Conservation (phyloP, 2,113 vertebrate species). For the Notarius lentiginosus region DNA sequence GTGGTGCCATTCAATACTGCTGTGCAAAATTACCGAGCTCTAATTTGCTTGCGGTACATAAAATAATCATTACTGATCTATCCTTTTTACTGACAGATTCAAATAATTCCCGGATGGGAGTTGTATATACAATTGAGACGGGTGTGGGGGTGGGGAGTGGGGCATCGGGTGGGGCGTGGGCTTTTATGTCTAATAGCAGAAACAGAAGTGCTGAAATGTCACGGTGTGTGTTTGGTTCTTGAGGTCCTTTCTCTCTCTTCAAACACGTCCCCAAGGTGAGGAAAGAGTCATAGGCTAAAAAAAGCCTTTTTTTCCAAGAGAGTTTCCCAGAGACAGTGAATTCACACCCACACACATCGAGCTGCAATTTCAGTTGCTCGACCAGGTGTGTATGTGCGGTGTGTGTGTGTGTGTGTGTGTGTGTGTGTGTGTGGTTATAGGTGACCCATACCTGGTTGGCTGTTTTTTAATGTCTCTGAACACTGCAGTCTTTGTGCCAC, state of each 20-base stretch:
- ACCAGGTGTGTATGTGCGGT: conserved; percentile 59
- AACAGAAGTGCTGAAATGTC: conserved; percentile 58
- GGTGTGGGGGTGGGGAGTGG: not conserved
- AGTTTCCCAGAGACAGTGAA: conserved; percentile 34
- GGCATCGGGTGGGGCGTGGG: too few relatives aligned
- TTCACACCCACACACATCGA: conserved; percentile 44
- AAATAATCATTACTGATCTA: conserved; percentile 64
- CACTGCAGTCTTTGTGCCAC: conserved; percentile 67
- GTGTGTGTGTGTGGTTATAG: conserved; percentile 59
- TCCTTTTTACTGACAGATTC: conserved; percentile 62
- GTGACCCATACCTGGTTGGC: conserved; percentile 69
- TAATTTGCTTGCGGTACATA: conserved; percentile 67
- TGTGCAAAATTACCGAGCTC: conserved; percentile 60
- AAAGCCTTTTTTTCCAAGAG: conserved; percentile 37
- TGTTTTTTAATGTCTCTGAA: conserved; percentile 70
- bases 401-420: conserved; percentile 55
- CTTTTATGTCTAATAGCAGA: conserved; percentile 22
- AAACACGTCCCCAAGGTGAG: conserved; percentile 32
- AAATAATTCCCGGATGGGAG: conserved; percentile 61
- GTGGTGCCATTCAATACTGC: conserved; percentile 61
- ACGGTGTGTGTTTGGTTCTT: conserved; percentile 54
- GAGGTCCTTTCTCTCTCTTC: conserved; percentile 1
- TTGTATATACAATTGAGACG: conserved; percentile 42
- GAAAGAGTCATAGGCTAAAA: conserved; percentile 44
- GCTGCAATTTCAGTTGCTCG: conserved; percentile 32